Percentiles rank a stretch among this genome's conserved stretches.
These are phyloP conservation scores for Agelas oroides DNA, from an alignment of 37 sponge, comb jelly and placozoan genomes.

Conservation along the genomic window DNA sequence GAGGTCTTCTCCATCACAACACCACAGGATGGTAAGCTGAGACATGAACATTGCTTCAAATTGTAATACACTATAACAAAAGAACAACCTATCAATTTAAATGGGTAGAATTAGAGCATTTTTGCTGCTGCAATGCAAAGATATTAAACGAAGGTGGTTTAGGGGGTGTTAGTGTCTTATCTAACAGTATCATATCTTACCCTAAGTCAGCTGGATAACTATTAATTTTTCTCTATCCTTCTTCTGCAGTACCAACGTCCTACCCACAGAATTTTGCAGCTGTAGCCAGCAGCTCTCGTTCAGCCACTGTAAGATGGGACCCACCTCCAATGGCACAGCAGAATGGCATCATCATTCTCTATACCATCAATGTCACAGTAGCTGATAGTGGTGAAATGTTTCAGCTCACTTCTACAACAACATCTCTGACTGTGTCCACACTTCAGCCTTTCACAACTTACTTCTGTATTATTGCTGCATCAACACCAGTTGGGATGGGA, in stretches of 20 bases:
- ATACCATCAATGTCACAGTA: constrained; percentile 13
- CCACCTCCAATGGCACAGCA: constrained; percentile 7
- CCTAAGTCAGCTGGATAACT: too few species aligned
- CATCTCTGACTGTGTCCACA: neutral
- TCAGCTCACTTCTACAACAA: neutral
- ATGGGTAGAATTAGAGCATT: too few species aligned
- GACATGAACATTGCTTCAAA: too few species aligned
- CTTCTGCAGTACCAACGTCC: too few species aligned
- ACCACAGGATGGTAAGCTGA: neutral
- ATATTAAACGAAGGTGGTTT: too few species aligned
- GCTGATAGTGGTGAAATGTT: neutral
- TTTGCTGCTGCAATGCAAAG: too few species aligned
- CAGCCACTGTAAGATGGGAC: constrained; percentile 6
- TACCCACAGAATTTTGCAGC: neutral
- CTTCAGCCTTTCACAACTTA: constrained; percentile 43
- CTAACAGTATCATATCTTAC: too few species aligned
- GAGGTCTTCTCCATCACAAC: neutral
- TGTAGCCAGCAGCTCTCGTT: neutral
- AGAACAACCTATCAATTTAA: too few species aligned
- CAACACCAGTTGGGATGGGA: constrained; percentile 31
- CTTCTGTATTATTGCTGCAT: constrained; percentile 38
- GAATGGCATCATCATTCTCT: constrained; percentile 39
- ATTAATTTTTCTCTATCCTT: too few species aligned
- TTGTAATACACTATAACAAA: too few species aligned
- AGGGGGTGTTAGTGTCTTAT: too few species aligned